Conservation (phyloP, 2,888 invertebrate genomes). For the Plebejus argus region DNA sequence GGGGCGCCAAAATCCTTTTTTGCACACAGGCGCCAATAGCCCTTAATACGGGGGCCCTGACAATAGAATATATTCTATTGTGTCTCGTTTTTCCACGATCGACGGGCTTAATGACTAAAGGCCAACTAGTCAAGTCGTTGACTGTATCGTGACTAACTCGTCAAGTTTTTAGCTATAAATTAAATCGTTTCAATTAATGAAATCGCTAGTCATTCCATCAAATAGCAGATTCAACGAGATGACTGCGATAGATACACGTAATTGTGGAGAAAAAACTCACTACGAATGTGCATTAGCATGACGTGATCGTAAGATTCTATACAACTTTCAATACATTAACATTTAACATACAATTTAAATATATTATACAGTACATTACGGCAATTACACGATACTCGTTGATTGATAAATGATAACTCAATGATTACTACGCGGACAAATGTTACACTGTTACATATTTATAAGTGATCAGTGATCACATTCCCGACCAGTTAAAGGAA, state of each 20-base stretch:
- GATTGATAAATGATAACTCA: constrained; percentile 30
- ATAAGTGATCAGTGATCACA: constrained; percentile 10
- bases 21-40: too few species aligned
- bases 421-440: constrained; percentile 15
- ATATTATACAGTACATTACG: background rate
- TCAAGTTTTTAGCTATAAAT: too few species aligned
- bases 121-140: too few species aligned
- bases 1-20: too few species aligned
- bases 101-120: too few species aligned
- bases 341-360: constrained; percentile 17
- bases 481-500: constrained; percentile 14
- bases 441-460: constrained; percentile 5
- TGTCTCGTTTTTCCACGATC: too few species aligned
- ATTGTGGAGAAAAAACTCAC: background rate
- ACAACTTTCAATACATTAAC: background rate
- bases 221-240: too few species aligned
- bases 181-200: too few species aligned
- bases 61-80: too few species aligned
- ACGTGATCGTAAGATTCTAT: background rate
- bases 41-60: too few species aligned
- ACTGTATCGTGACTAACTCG: too few species aligned
- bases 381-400: constrained; percentile 9
- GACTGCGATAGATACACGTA: background rate
- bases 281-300: background rate
- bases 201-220: too few species aligned